Percentiles rank a stretch among this genome's conserved stretches.
These are phyloP conservation scores for Trinorchestia longiramus DNA, from an alignment of 1,140 invertebrate genomes.

Conservation along the genomic window DNA sequence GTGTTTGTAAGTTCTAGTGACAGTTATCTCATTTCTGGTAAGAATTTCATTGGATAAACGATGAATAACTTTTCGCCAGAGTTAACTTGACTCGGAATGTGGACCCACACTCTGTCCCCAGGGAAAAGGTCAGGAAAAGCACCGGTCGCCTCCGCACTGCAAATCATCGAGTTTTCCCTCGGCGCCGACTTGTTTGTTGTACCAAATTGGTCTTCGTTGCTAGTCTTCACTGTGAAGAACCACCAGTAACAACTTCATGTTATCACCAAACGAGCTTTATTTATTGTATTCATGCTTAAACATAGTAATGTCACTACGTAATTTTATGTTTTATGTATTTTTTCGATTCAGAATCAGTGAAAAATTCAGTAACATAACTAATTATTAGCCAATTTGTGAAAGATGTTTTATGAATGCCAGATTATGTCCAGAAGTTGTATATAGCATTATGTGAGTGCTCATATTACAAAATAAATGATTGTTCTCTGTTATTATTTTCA, in stretches of 20 bases:
- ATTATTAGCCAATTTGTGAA: too few relatives aligned
- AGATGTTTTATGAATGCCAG: too few relatives aligned
- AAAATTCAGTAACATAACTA: too few relatives aligned
- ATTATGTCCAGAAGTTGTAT: too few relatives aligned
- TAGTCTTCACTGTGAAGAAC: neutral
- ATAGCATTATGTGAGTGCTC: too few relatives aligned
- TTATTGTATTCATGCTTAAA: too few relatives aligned
- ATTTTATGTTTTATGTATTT: too few relatives aligned
- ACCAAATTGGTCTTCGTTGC: neutral
- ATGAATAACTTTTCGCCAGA: neutral
- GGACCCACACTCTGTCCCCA: neutral
- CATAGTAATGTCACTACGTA: too few relatives aligned
- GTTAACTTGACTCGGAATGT: neutral
- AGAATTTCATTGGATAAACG: neutral
- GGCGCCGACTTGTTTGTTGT: neutral
- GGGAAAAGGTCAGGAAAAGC: neutral
- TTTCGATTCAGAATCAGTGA: too few relatives aligned
- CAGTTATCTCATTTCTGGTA: neutral
- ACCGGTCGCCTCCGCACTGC: neutral
- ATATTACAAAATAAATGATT: too few relatives aligned
- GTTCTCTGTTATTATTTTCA: too few relatives aligned
- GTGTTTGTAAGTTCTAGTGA: neutral
- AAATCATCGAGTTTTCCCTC: constrained; percentile 22
- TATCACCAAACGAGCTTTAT: neutral
- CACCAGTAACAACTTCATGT: neutral